Percentiles rank a stretch among this genome's conserved stretches.
Conservation (phyloP, 2,888 invertebrate genomes). For the Coremacera marginata region DNA sequence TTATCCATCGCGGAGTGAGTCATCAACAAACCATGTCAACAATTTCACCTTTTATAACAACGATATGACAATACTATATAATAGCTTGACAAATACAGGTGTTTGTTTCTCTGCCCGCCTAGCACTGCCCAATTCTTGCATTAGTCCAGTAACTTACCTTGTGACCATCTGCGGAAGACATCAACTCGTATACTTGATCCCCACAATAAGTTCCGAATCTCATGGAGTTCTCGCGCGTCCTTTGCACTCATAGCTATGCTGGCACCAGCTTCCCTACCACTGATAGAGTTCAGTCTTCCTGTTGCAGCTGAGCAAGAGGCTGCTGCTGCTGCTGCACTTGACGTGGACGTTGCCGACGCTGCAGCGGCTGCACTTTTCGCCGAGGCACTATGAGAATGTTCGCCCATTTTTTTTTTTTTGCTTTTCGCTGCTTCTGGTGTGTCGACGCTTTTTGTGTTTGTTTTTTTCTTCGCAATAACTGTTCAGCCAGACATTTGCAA, state of each 20-base stretch:
- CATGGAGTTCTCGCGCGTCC: constrained; percentile 76
- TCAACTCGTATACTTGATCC: constrained; percentile 86
- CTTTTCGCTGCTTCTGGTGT: constrained; percentile 9
- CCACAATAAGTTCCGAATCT: constrained; percentile 86
- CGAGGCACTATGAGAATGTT: constrained; percentile 54
- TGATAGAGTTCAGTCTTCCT: constrained; percentile 39
- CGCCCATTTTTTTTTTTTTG: constrained; percentile 59
- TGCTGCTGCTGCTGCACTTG: constrained; percentile 53
- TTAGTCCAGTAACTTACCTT: constrained; percentile 72
- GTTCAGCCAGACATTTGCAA: constrained; percentile 26
- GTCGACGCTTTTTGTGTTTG: constrained; percentile 49
- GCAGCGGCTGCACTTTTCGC: constrained; percentile 49
- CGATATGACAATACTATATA: neutral
- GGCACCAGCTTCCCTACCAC: constrained; percentile 16
- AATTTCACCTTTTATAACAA: constrained; percentile 2
- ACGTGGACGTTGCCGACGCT: constrained; percentile 51
- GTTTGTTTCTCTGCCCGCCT: neutral
- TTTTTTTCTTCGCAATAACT: constrained; percentile 19
- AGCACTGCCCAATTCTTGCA: too few species aligned
- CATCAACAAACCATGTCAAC: constrained; percentile 21
- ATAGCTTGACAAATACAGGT: constrained; percentile 25
- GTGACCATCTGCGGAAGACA: constrained; percentile 92
- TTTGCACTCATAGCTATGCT: constrained; percentile 63
- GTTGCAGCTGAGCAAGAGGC: constrained; percentile 39
- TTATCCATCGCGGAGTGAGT: constrained; percentile 3